Conservation (phyloP, 1,140 invertebrate species). For the Anthonomus grandis region DNA sequence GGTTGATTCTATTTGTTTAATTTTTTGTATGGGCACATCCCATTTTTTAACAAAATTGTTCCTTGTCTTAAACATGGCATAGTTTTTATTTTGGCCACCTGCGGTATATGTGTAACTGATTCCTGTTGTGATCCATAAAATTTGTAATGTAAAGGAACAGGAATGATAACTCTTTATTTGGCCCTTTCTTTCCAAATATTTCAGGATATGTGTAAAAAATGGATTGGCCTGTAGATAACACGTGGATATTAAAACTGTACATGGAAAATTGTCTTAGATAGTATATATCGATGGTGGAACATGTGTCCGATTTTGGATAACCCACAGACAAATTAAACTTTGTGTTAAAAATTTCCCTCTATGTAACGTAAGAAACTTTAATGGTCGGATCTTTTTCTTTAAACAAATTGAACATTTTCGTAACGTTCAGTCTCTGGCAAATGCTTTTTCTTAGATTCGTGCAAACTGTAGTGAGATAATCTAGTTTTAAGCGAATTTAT, state of each 20-base stretch:
- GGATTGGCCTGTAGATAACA: too few species aligned
- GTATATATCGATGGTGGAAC: background rate
- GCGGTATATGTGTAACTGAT: background rate
- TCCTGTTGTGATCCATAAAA: background rate
- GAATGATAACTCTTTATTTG: constrained; percentile 4
- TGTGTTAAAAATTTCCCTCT: constrained; percentile 1
- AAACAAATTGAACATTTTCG: constrained; percentile 7
- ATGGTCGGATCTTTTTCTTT: too few species aligned
- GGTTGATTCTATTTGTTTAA: constrained; percentile 4
- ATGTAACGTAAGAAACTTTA: background rate
- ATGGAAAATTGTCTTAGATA: background rate
- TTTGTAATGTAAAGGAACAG: constrained; percentile 4
- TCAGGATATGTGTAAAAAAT: constrained; percentile 5
- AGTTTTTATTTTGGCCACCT: background rate
- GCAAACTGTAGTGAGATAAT: background rate
- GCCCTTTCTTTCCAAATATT: constrained; percentile 5
- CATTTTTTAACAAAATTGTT: constrained; percentile 6
- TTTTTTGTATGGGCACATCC: background rate
- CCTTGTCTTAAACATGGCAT: background rate
- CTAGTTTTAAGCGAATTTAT: background rate
- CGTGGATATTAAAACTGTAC: too few species aligned
- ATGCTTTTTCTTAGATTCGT: too few species aligned
- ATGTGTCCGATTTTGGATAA: background rate
- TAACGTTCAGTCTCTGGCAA: constrained; percentile 2
- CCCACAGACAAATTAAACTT: constrained; percentile 2